Conservation (phyloP, 1,140 invertebrate species). For the Bombyx mori region ASM3026992v2 NC_085113.1:11194001-11194500, state of each 20-base stretch:
- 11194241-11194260: constrained; percentile 15
- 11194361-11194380: constrained; percentile 47
- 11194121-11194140: too few relatives aligned
- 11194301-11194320: constrained; percentile 17
- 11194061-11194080: too few relatives aligned
- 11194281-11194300: neutral
- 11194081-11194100: too few relatives aligned
- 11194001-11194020: too few relatives aligned
- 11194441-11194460: neutral
- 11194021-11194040: too few relatives aligned
- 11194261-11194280: constrained; percentile 1
- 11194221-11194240: constrained; percentile 1
- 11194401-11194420: constrained; percentile 49
- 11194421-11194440: constrained; percentile 28
- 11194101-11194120: too few relatives aligned
- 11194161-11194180: constrained; percentile 30
- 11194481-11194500: too few relatives aligned
- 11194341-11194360: constrained; percentile 46
- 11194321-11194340: constrained; percentile 32
- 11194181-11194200: constrained; percentile 16
- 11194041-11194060: too few relatives aligned
- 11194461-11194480: too few relatives aligned
- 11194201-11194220: constrained; percentile 7
- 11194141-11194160: too few relatives aligned
- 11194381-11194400: constrained; percentile 45